phyloP scores from a whole-genome alignment of 2,797 vertebrate species.

The Darevskia nairensis region DNA sequence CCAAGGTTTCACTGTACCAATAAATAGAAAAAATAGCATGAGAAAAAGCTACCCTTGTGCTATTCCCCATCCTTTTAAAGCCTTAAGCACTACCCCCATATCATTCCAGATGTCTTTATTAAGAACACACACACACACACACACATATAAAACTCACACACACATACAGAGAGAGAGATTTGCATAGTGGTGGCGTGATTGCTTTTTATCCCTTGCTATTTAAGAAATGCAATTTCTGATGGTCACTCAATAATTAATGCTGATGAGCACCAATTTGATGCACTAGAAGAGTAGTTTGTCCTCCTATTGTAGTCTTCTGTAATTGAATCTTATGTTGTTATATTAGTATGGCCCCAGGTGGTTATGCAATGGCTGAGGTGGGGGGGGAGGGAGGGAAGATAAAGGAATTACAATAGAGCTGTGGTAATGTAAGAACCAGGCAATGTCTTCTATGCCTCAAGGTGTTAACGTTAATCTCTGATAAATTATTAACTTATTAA shows the following conservation, averaged over 20 bases:
- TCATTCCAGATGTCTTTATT: background rate
- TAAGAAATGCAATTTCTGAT: conserved; percentile 52
- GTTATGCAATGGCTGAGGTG: conserved; percentile 71
- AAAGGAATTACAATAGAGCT: conserved; percentile 80
- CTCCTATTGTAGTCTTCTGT: conserved; percentile 73
- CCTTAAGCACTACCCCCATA: conserved; percentile 3
- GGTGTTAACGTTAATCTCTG: conserved; percentile 79
- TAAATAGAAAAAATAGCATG: background rate
- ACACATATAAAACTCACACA: no score
- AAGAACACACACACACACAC: background rate
- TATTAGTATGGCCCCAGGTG: conserved; percentile 75
- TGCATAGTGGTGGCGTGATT: conserved; percentile 21
- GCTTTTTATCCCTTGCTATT: conserved; percentile 46
- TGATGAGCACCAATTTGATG: conserved; percentile 68
- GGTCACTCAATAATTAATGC: conserved; percentile 73
- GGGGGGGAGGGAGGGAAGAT: conserved; percentile 69
- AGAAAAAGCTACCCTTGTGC: background rate
- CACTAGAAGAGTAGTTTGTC: conserved; percentile 69
- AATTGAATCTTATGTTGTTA: conserved; percentile 74
- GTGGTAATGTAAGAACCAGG: conserved; percentile 76
- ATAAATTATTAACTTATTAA: conserved; percentile 82
- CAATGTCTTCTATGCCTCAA: conserved; percentile 76
- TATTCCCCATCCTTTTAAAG: conserved; percentile 6
- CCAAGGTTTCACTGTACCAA: no score
- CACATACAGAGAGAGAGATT: background rate